Percentiles rank a stretch among this genome's conserved stretches.
These are phyloP conservation scores for Oligia fasciuncula DNA, from an alignment of 2,888 invertebrate genomes.

Conservation along the genomic window DNA sequence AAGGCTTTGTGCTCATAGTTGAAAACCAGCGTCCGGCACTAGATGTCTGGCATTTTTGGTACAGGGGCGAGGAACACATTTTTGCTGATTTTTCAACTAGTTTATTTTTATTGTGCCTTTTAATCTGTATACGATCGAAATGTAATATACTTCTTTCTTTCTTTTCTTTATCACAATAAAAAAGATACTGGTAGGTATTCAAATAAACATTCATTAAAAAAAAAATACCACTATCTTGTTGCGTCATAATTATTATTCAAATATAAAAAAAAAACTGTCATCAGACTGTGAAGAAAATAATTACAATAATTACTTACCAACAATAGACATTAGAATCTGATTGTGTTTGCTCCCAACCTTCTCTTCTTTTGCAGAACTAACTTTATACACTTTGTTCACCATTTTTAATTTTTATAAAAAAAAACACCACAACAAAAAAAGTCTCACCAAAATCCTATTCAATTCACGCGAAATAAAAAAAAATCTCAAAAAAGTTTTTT, in stretches of 20 bases:
- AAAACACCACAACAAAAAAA: not conserved
- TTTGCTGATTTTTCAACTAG: too few species aligned
- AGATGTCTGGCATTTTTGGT: too few species aligned
- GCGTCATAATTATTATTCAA: not conserved
- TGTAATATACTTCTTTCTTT: too few species aligned
- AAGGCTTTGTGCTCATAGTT: too few species aligned
- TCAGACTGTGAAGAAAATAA: not conserved
- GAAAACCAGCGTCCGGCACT: too few species aligned
- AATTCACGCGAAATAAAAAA: not conserved
- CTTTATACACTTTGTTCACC: conserved; percentile 84
- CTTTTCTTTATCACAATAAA: too few species aligned
- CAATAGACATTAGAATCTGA: conserved; percentile 85
- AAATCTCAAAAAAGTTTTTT: not conserved
- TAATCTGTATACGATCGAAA: too few species aligned
- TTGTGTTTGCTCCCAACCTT: conserved; percentile 82
- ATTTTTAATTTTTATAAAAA: conserved; percentile 69
- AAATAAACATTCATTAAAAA: not conserved
- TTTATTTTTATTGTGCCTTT: too few species aligned
- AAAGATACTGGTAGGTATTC: too few species aligned
- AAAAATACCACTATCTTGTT: not conserved
- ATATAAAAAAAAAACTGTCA: not conserved
- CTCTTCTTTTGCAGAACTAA: conserved; percentile 70
- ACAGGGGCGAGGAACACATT: too few species aligned
- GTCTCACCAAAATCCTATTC: not conserved
- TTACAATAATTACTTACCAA: conserved; percentile 77